These are phyloP conservation scores for Brenthis ino DNA, from an alignment of 2,888 invertebrate species.

Conservation along the genomic window DNA sequence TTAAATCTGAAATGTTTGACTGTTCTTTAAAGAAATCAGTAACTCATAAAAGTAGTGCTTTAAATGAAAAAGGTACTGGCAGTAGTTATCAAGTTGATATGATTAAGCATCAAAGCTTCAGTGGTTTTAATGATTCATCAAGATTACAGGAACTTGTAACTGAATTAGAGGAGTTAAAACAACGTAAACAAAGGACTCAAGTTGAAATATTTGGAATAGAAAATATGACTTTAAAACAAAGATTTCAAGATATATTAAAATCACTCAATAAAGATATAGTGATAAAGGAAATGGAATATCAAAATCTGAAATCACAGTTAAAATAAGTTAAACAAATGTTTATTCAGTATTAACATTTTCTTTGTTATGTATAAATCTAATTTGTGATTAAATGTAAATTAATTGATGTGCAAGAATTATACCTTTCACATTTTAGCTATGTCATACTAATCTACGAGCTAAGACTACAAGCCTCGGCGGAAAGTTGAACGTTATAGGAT, in stretches of 20 bases:
- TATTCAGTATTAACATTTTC: not conserved
- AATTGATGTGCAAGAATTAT: too few species aligned
- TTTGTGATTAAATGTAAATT: too few species aligned
- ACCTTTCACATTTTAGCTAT: too few species aligned
- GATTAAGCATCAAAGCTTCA: constrained; percentile 35
- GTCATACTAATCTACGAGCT: too few species aligned
- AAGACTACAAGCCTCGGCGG: too few species aligned
- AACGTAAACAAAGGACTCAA: constrained; percentile 89
- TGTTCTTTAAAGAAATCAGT: constrained; percentile 14
- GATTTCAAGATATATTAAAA: constrained; percentile 92
- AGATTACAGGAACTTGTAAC: constrained; percentile 83
- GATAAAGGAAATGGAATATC: constrained; percentile 88
- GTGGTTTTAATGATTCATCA: constrained; percentile 82
- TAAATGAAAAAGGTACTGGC: constrained; percentile 24
- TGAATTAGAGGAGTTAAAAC: constrained; percentile 89
- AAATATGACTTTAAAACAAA: constrained; percentile 91
- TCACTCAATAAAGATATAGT: constrained; percentile 90
- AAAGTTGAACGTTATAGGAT: too few species aligned
- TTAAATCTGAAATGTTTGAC: constrained; percentile 65
- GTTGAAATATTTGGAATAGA: constrained; percentile 92
- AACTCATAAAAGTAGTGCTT: constrained; percentile 13
- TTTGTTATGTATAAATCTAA: not conserved
- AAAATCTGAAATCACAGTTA: constrained; percentile 40
- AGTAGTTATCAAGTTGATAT: constrained; percentile 1
- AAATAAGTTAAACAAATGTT: constrained; percentile 10